Evolutionary conservation across 2,888 invertebrate species (phyloP), one percentile per base, ranked within the genome.

Genomic region (Eumerus sabulonum): DNA sequence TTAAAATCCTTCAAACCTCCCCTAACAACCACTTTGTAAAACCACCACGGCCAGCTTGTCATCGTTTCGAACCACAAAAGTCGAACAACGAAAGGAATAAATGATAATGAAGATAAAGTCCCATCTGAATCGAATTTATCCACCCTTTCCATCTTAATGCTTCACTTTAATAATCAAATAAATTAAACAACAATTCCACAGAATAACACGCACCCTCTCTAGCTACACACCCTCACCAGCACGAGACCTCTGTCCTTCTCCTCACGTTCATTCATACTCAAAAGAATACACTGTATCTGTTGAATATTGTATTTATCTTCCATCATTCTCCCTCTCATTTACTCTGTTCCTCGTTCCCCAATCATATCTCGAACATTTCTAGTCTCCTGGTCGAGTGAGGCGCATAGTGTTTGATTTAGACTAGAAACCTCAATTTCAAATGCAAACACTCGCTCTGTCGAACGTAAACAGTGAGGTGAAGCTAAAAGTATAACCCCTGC

Each of bases 91-190:
- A 27, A 45, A 45, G 19, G 16, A 35, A 27, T 1, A 59, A 35
- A 54, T 57, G 44, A 51, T 72, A 76, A 71, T 76, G 60, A 76
- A 76, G 27, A 27, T 27, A 27, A 7, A 27, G 60, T 71, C 71
- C 35, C 59, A 64, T 76, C 60, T 64, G 54, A 76, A 76, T 66
- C 59, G 76, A 76, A 62, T 76, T 50, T 66, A 72, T 76, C 72
- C 72, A 76, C 72, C 76, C 72, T 72, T 77, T 59, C 16, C 66
- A 66, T 72, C 60, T 64, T 48, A 76, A 64, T 60, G 72, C 66
- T 72, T 77, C 76, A 72, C 72, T 77, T 72, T 48, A 77, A 67
- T 74, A 79, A 79, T 79, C 77, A 79, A 79, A 79, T 79, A 79
- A 79, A 79, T 79, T 79, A 73, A 72, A 68, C 51, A 73, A 79